A percentile compares a stretch with the other conserved stretches of the same genome.
phyloP scores from a whole-genome alignment of 2,113 vertebrate genomes.

The Xenopus borealis region DNA sequence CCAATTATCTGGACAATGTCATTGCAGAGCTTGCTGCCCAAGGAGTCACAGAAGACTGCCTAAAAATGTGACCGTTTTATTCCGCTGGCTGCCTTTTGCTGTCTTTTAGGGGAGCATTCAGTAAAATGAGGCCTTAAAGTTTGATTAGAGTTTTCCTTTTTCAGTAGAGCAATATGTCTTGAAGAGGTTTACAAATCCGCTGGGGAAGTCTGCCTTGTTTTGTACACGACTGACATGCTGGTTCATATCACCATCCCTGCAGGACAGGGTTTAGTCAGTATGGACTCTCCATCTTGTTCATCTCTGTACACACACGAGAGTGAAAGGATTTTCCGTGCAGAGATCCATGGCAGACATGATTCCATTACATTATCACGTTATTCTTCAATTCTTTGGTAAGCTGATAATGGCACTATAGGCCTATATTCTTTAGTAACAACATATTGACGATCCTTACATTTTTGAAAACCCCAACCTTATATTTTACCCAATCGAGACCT shows the following conservation, averaged over 20 bases:
- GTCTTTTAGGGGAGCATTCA: background rate
- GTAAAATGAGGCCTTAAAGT: conserved; percentile 32
- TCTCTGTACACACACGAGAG: background rate
- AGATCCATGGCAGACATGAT: too few species aligned
- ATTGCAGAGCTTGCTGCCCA: conserved; percentile 90
- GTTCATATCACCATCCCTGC: conserved; percentile 30
- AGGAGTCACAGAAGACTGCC: conserved; percentile 87
- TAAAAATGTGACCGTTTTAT: conserved; percentile 58
- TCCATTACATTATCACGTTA: too few species aligned
- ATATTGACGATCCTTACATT: too few species aligned
- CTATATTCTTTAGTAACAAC: too few species aligned
- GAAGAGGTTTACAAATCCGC: background rate
- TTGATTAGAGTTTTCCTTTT: conserved; percentile 11
- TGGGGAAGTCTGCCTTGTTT: background rate
- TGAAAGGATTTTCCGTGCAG: too few species aligned
- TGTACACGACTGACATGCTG: background rate
- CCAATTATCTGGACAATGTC: conserved; percentile 97
- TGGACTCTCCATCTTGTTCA: background rate
- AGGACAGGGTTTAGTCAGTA: conserved; percentile 19
- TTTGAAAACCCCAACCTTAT: too few species aligned
- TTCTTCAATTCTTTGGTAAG: too few species aligned
- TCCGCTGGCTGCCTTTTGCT: conserved; percentile 10
- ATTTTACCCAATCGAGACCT: too few species aligned
- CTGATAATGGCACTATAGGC: too few species aligned
- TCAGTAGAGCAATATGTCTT: conserved; percentile 29